Evolutionary conservation across 2,113 vertebrate genomes (phyloP).

Genomic region (Gopherus flavomarginatus): DNA sequence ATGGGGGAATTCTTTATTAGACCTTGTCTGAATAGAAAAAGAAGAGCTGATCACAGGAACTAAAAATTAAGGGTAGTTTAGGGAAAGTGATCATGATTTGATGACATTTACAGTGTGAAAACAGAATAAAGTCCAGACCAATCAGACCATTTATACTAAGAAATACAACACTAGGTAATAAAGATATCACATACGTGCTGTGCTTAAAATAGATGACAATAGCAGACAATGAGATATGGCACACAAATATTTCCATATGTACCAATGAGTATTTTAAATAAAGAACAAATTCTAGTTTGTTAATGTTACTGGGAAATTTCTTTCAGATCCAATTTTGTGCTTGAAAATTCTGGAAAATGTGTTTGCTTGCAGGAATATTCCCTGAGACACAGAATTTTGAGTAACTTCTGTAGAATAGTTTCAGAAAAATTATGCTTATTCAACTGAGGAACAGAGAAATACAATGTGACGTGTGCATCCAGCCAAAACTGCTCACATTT

Average conservation of each 20-base stretch:
- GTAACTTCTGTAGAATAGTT: not conserved
- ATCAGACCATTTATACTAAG: not conserved
- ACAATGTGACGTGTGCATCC: too few species aligned
- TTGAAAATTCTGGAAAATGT: not conserved
- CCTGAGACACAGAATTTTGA: not conserved
- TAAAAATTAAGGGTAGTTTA: too few species aligned
- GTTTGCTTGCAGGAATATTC: not conserved
- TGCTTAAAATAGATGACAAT: not conserved
- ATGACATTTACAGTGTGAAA: too few species aligned
- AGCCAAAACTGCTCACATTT: too few species aligned
- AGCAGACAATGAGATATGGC: not conserved
- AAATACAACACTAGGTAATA: not conserved
- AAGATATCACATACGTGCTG: not conserved
- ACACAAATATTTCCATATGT: not conserved
- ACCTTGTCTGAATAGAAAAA: too few species aligned
- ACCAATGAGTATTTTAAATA: not conserved
- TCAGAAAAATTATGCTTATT: not conserved
- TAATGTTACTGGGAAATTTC: not conserved
- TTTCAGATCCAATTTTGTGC: not conserved
- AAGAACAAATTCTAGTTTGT: not conserved
- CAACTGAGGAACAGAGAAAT: too few species aligned
- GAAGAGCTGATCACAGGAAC: too few species aligned
- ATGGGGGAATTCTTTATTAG: too few species aligned
- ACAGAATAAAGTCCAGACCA: too few species aligned
- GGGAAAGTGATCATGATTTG: too few species aligned